Evolutionary conservation across 2,888 invertebrate genomes (phyloP).

Genomic region (Drosophila longiperda): DNA sequence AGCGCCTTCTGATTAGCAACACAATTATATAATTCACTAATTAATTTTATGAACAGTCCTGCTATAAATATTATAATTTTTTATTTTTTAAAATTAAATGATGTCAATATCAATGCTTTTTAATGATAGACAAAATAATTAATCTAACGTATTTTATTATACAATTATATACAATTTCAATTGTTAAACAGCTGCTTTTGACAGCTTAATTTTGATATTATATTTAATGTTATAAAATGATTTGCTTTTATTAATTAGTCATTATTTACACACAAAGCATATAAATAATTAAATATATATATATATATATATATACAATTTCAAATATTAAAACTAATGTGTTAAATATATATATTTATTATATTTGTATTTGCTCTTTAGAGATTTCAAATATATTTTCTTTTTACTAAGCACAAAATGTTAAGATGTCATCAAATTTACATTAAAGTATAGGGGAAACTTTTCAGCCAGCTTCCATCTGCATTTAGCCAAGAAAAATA

Average conservation of each 20-base stretch:
- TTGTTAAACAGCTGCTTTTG: neutral
- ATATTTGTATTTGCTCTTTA: neutral
- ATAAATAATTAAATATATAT: neutral
- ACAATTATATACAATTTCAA: neutral
- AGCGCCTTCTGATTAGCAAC: constrained; percentile 20
- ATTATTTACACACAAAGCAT: neutral
- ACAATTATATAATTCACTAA: constrained; percentile 29
- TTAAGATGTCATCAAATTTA: constrained; percentile 33
- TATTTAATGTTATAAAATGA: neutral
- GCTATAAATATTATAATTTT: constrained; percentile 2
- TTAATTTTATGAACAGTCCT: constrained; percentile 14
- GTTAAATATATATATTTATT: neutral
- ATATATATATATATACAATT: neutral
- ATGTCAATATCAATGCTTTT: constrained; percentile 11
- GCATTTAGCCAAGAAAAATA: constrained; percentile 58
- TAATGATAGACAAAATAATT: constrained; percentile 29
- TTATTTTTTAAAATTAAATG: constrained; percentile 19
- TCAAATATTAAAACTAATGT: neutral
- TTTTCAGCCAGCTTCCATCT: constrained; percentile 33
- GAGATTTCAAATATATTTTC: neutral
- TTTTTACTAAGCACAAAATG: constrained; percentile 15
- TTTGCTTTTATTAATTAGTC: neutral
- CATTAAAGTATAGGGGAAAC: constrained; percentile 22
- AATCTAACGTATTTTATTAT: constrained; percentile 14
- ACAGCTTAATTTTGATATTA: neutral